Base-by-base conservation (phyloP, 2,113 vertebrate genomes). In the Campylorhamphus procurvoides region DNA sequence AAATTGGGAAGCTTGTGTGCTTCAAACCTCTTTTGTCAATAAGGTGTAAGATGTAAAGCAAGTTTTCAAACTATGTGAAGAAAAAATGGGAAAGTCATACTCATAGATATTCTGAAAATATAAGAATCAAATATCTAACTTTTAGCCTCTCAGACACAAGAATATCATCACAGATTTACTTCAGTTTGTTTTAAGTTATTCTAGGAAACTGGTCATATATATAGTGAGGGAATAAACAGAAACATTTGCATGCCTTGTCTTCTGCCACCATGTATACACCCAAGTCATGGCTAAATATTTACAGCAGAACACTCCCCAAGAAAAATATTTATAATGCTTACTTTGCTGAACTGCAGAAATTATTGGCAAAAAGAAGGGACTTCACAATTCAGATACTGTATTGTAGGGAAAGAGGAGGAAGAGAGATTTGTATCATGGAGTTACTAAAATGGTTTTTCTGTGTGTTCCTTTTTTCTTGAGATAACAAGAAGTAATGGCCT, bases 141-240 rank as follows among this genome's bases (percentile, higher is more conserved):
- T 80, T 18, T 12, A 35, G 12, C 24, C 27, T 44, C 24, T 73
- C 12, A 35, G 39, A 22, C 6, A 67, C 7, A 42, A n/a, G 9
- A 67, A 11, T 12, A 52, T 18, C 14, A 55, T 11, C 9, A 25
- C 25, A 69, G n/a, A 68, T 10, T 44, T 84, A 24, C 29, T 67
- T 53, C 58, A 72, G 29, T 18, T 76, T 47, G 3, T 46, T 62
- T 35, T 37, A 63, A 77, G 23, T 52, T 82, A 42, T 23, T 77
- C 33, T 69, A 37, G 59, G 29, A 64, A 18, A 18, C 9, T 37
- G 18, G 7, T 73, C 33, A 6, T n/a, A 17, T 53, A 46, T 3
- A n/a, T 18, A 46, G 5, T 0, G 2, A 19, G 31, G 5, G 4
- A 25, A 66, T 40, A 50, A 5, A 0, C 13, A 46, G 64, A 77